Evolutionary conservation across 2,113 vertebrate species (phyloP).

Genomic region (Rafetus swinhoei): DNA sequence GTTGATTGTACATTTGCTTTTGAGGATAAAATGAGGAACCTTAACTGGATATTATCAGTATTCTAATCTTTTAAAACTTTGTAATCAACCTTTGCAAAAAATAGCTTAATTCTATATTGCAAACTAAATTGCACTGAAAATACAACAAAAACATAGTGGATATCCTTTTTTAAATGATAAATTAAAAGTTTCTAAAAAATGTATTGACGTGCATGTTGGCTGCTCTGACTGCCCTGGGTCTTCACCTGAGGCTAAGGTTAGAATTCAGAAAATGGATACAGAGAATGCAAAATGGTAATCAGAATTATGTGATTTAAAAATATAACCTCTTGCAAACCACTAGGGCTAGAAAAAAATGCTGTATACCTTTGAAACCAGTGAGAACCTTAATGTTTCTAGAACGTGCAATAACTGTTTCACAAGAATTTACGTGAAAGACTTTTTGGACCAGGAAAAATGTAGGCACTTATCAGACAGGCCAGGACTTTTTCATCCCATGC

Average conservation of each 20-base stretch:
- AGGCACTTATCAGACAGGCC: neutral
- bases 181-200: neutral
- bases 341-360: neutral
- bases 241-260: constrained; percentile 34
- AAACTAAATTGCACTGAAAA: neutral
- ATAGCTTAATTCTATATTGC: neutral
- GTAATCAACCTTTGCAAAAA: neutral
- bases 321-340: constrained; percentile 27
- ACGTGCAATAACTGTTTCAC: neutral
- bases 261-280: constrained; percentile 54
- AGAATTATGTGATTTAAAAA: constrained; percentile 50
- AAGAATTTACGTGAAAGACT: neutral
- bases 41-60: neutral
- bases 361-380: neutral
- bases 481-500: neutral
- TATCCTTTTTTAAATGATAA: constrained; percentile 11
- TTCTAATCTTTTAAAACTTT: neutral
- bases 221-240: constrained; percentile 24
- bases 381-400: neutral
- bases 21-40: constrained; percentile 9
- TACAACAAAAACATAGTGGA: neutral
- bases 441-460: neutral
- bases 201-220: neutral
- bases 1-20: constrained; percentile 9
- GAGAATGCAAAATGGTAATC: constrained; percentile 60